These are phyloP conservation scores for Epinephelus coioides DNA, from an alignment of 2,797 vertebrate genomes.

Conservation along the genomic window DNA sequence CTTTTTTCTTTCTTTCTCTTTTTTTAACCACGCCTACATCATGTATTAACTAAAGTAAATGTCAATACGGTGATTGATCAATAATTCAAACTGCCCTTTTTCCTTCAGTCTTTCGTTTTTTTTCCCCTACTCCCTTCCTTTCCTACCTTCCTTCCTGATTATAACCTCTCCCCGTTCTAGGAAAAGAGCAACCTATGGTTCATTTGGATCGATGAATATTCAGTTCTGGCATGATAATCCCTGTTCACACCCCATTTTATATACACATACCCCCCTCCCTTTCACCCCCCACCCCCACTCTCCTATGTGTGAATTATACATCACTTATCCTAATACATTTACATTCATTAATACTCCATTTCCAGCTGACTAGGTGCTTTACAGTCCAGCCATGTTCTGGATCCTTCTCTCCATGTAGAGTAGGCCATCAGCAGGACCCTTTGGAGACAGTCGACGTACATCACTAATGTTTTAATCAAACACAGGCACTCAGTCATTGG, in stretches of 20 bases:
- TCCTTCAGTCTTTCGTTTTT: conserved; percentile 38
- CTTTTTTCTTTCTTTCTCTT: conserved; percentile 4
- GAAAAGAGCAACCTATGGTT: conserved; percentile 61
- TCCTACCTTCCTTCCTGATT: conserved; percentile 21
- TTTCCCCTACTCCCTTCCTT: conserved; percentile 17
- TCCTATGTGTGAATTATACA: conserved; percentile 83
- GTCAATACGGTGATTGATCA: conserved; percentile 68
- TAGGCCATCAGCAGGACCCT: conserved; percentile 59
- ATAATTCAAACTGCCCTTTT: conserved; percentile 66
- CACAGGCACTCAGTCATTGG: conserved; percentile 62
- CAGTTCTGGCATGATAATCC: conserved; percentile 71
- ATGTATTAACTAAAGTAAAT: conserved; percentile 67
- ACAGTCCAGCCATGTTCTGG: conserved; percentile 70
- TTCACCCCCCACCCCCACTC: conserved; percentile 23
- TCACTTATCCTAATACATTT: conserved; percentile 85
- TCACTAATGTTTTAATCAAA: conserved; percentile 79
- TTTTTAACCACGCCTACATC: conserved; percentile 33
- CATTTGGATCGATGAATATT: conserved; percentile 78
- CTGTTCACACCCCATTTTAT: conserved; percentile 68
- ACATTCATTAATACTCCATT: conserved; percentile 84
- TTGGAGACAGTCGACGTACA: conserved; percentile 61
- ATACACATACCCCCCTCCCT: conserved; percentile 52
- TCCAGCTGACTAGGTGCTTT: conserved; percentile 82
- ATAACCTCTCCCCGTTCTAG: conserved; percentile 39
- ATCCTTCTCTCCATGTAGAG: conserved; percentile 66